These are phyloP conservation scores for Oscheius myriophilus DNA, from an alignment of 2,888 invertebrate species.

Conservation along the genomic window DNA sequence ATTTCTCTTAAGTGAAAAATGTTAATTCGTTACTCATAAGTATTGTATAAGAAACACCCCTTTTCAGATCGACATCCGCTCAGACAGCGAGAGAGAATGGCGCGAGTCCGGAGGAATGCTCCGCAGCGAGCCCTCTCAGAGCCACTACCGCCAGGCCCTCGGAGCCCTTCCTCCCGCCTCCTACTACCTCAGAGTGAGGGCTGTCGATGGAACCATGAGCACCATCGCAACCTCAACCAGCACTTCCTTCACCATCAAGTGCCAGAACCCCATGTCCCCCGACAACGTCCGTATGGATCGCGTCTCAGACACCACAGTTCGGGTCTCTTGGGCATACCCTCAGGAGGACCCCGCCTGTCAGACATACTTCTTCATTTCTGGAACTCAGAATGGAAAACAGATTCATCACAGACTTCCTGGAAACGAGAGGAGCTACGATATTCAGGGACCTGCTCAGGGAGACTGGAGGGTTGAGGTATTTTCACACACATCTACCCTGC, in stretches of 20 bases:
- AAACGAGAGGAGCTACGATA: slow-evolving; percentile 55
- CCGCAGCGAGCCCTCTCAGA: slow-evolving; percentile 41
- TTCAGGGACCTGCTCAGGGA: slow-evolving; percentile 42
- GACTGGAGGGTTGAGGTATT: slow-evolving; percentile 44
- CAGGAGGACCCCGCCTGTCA: slow-evolving; percentile 57
- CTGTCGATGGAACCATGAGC: slow-evolving; percentile 45
- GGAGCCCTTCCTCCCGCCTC: slow-evolving; percentile 46
- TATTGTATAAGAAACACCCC: no score
- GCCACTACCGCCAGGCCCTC: slow-evolving; percentile 38
- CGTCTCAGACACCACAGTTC: slow-evolving; percentile 44
- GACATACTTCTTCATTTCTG: slow-evolving; percentile 65
- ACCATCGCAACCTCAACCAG: slow-evolving; percentile 57
- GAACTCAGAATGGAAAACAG: slow-evolving; percentile 48
- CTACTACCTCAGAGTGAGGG: slow-evolving; percentile 61
- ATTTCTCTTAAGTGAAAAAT: no score
- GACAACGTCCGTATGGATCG: slow-evolving; percentile 56
- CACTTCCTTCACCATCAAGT: slow-evolving; percentile 56
- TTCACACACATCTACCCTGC: no score
- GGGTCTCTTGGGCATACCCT: slow-evolving; percentile 56
- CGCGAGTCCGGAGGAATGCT: slow-evolving; percentile 40
- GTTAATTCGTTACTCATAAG: no score
- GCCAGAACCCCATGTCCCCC: slow-evolving; percentile 57
- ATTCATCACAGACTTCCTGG: slow-evolving; percentile 46
- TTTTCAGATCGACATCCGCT: slow-evolving; percentile 53
- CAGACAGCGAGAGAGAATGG: slow-evolving; percentile 52